Base-by-base conservation (phyloP, 2,797 vertebrate genomes). In the Premnoplex brunnescens region DNA sequence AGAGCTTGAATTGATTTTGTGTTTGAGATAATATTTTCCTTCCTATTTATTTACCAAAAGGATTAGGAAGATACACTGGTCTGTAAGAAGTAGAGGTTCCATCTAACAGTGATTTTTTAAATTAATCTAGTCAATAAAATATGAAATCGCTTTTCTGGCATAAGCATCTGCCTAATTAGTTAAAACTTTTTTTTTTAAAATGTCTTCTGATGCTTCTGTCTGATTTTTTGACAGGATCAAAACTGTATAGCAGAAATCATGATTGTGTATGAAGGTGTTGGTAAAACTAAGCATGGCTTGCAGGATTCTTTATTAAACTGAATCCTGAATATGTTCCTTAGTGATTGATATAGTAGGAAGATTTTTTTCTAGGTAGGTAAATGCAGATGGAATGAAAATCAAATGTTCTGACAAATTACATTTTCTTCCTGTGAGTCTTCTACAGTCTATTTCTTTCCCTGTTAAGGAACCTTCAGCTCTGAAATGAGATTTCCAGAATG, bases 401-500 rank as follows among this genome's bases (percentile, higher is more conserved):
- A 75, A 72, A 64, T 88, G 64, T 86, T 88, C 46, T 88, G 37
- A 62, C 77, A 75, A 90, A 86, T 72, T 81, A 72, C 6, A 4
- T 81, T 86, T 88, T 91, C 49, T 91, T 93, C 73, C 54, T 72
- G 15, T 81, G 44, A 60, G 54, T 66, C 34, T 93, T 88, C 32
- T 79, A 37, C 75, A 77, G 56, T 62, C 55, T 89, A 14, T 94
- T 93, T 74, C 54, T 86, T 90, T 54, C 34, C 49, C 64, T 64
- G 9, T 56, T 84, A 78, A 81, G 37, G 36, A 83, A 75, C 44
- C 56, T 24, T 71, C 34, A 78, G 26, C 37, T 88, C 27, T 86
- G n/a, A 94, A 80, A 72, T 84, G 81, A 91, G 23, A 80, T 68
- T 91, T 93, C 41, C 27, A 64, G 36, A 88, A 44, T 79, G 75